Base-by-base conservation (phyloP, 2,113 vertebrate species). In the Leptosomus discolor region DNA sequence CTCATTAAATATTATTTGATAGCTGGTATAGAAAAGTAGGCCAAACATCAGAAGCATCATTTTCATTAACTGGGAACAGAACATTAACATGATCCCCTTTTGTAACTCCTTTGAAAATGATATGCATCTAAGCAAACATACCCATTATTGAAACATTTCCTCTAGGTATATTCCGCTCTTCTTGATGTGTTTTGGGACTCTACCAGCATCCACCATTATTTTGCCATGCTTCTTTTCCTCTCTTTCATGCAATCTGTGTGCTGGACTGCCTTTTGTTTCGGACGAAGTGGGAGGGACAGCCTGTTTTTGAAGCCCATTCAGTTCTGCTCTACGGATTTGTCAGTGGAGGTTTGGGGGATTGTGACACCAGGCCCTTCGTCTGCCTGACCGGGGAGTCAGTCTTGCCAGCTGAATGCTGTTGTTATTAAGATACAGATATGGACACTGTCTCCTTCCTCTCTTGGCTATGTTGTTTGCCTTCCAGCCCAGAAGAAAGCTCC, bases 51-150 rank as follows among this genome's bases (percentile, higher is more conserved):
- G 70, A 83, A 90, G 12, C 13, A 27, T 8, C 1, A 46, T 84
- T 77, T 89, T 95, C 41, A 39, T 94, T 88, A 85, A 76, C n/a
- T 45, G 41, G 32, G 41, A 92, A 73, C 54, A 92, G 53, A 85
- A 79, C 57, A 53, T 85, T 63, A 85, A 41, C 21, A n/a, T 19
- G 11, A 36, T 68, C 17, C 6, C 1, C 9, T 85, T 75, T n/a
- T 0, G 1, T 43, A 71, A 26, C n/a, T 82, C 16, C 27, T 89
- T 82, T 90, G 78, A 82, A 94, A 90, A 46, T 39, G 0, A 41
- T 64, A 84, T 8, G 6, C 12, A 58, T 70, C 37, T 80, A 83
- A 80, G 32, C 19, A 77, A 85, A 76, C 4, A 34, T 53, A 61
- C 10, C 15, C 12, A 32, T 41, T 93, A 78, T 12, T 76, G 37